Percentiles rank a stretch among this genome's conserved stretches.
These are phyloP conservation scores for Elachura formosa DNA, from an alignment of 2,113 vertebrate genomes.

Conservation along the genomic window DNA sequence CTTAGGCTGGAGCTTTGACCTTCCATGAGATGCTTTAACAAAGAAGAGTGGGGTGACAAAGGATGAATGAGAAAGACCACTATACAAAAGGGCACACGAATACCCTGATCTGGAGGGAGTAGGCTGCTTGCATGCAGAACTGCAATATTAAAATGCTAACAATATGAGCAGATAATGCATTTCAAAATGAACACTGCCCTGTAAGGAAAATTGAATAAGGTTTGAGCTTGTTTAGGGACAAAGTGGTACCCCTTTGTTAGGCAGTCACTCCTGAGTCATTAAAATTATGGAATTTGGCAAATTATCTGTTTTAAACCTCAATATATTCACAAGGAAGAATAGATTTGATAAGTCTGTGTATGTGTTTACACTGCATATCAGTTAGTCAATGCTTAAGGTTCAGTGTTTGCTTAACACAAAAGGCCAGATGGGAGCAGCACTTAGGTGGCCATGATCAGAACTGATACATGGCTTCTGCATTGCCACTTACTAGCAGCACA, in stretches of 20 bases:
- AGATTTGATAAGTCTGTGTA: neutral
- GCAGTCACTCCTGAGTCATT: neutral
- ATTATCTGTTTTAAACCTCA: neutral
- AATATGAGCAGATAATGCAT: neutral
- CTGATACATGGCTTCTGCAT: neutral
- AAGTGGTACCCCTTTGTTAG: neutral
- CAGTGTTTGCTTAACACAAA: neutral
- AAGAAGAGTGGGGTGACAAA: neutral
- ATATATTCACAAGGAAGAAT: neutral
- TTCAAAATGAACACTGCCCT: neutral
- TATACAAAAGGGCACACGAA: neutral
- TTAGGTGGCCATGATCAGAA: neutral
- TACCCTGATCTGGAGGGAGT: neutral
- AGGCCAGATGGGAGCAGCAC: neutral
- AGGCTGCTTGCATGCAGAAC: neutral
- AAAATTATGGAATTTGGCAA: neutral
- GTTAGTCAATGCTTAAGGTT: neutral
- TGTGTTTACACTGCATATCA: neutral
- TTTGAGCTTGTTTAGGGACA: neutral
- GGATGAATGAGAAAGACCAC: neutral
- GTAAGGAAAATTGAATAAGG: neutral
- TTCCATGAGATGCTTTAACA: neutral
- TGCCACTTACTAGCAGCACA: neutral
- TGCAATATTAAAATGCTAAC: neutral
- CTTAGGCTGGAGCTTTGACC: constrained; percentile 40